Base-by-base conservation (phyloP, 2,113 vertebrate genomes). In the Opisthocomus hoazin region DNA sequence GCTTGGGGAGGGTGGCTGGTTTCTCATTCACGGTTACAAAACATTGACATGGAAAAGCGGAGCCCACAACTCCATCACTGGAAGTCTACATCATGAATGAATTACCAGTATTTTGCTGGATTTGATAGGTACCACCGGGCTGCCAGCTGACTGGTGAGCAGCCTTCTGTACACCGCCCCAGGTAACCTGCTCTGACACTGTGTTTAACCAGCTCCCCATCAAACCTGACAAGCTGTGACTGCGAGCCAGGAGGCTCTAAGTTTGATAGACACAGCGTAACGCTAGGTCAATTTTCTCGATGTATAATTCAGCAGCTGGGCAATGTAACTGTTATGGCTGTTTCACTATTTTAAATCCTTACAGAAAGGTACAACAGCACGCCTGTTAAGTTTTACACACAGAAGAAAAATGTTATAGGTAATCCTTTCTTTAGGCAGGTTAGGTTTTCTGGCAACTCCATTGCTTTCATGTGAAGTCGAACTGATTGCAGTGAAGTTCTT, bases 301-400 rank as follows among this genome's bases (percentile, higher is more conserved):
- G 78, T 90, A 74, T 91, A 93, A 97, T 96, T 95, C 88, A 96
- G 66, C 30, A 50, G 29, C 57, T 56, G 63, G 70, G 65, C 73
- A 94, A 46, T 43, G 19, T 54, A 64, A 89, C 41, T 21, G 17
- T 63, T 90, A 71, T 0, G 3, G 57, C 51, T 84, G 30, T 22
- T 88, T 79, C 65, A 90, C 91, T 95, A n/a, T 63, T 96, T 95
- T 45, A 92, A 78, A 63, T 92, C 37, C 46, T 90, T 90, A 89
- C 66, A 83, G n/a, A 75, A 91, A 93, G 46, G 54, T 65, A 64
- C 19, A 41, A 39, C 9, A 89, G 20, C 48, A 53, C 0, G 3
- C 21, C 85, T 88, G 39, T 86, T 63, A 86, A 56, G 12, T 56
- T 71, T 81, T 76, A 79, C 34, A 60, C 10, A 29, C 22, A 23